These are phyloP conservation scores for Drosophila cracens DNA, from an alignment of 2,888 invertebrate species.

Conservation along the genomic window DNA sequence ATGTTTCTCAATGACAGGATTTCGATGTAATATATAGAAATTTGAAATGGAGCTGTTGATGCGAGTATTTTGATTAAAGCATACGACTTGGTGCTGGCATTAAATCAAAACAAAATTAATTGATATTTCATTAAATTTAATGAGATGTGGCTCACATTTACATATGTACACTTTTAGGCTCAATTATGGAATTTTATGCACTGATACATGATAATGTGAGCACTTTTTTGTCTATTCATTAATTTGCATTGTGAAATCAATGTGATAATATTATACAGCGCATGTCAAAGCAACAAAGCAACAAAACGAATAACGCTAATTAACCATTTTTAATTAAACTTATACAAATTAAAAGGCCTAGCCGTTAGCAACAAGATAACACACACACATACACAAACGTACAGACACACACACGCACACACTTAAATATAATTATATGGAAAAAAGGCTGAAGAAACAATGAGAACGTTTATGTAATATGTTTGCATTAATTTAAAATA, in stretches of 20 bases:
- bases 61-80: slow-evolving; percentile 3
- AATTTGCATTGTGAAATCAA: slow-evolving; percentile 42
- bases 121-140: slow-evolving; percentile 15
- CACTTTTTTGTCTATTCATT: slow-evolving; percentile 29
- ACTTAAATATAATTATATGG: slow-evolving; percentile 15
- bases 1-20: slow-evolving; percentile 14
- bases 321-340: slow-evolving; percentile 54
- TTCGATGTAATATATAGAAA: slow-evolving; percentile 4
- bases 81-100: slow-evolving; percentile 19
- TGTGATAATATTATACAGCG: slow-evolving; percentile 47
- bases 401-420: slow-evolving; percentile 7
- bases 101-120: slow-evolving; percentile 30
- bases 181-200: slow-evolving; percentile 22
- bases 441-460: slow-evolving; percentile 22
- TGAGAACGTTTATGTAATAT: slow-evolving; percentile 41
- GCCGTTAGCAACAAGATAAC: slow-evolving; percentile 8
- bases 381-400: not conserved
- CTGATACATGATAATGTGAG: slow-evolving; percentile 4
- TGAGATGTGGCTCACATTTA: slow-evolving; percentile 1
- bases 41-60: slow-evolving; percentile 8
- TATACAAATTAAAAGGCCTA: slow-evolving; percentile 33
- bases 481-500: slow-evolving; percentile 62
- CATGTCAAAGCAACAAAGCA: slow-evolving; percentile 61
- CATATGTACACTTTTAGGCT: slow-evolving; percentile 26
- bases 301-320: slow-evolving; percentile 55